Conservation (phyloP, 2,113 vertebrate genomes). For the Murina feae region DNA sequence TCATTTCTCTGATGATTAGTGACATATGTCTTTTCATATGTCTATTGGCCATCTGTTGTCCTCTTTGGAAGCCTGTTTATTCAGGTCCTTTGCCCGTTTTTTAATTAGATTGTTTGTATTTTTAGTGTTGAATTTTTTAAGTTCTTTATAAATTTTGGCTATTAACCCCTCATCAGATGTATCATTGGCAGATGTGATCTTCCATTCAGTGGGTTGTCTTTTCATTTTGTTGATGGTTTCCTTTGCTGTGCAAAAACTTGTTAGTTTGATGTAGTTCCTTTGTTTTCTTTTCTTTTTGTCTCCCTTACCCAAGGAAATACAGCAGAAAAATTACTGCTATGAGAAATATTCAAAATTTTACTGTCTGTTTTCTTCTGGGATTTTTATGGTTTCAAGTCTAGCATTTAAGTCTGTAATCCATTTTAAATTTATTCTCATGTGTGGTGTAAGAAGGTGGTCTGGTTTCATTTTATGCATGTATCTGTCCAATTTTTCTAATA, state of each 20-base stretch:
- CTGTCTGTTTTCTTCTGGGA: too few species aligned
- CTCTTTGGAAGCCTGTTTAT: not conserved
- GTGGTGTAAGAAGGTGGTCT: not conserved
- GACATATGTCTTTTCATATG: not conserved
- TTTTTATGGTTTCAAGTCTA: not conserved
- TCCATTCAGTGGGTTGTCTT: not conserved
- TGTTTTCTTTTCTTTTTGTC: not conserved
- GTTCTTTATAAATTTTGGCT: not conserved
- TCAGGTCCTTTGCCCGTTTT: not conserved
- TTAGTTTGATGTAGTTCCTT: not conserved
- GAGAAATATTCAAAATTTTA: not conserved
- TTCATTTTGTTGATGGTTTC: not conserved
- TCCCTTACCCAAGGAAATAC: not conserved
- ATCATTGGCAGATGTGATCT: not conserved
- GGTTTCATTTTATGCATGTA: not conserved
- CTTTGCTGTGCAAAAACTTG: not conserved
- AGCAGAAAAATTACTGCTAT: too few species aligned
- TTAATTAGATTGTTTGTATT: not conserved
- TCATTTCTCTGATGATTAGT: not conserved
- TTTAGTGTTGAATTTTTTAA: not conserved
- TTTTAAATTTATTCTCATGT: not conserved
- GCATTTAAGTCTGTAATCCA: not conserved
- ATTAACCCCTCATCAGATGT: not conserved
- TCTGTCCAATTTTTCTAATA: not conserved
- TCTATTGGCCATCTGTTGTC: not conserved